Base-by-base conservation (phyloP, 2,797 vertebrate genomes). In the Sebastes umbrosus region DNA sequence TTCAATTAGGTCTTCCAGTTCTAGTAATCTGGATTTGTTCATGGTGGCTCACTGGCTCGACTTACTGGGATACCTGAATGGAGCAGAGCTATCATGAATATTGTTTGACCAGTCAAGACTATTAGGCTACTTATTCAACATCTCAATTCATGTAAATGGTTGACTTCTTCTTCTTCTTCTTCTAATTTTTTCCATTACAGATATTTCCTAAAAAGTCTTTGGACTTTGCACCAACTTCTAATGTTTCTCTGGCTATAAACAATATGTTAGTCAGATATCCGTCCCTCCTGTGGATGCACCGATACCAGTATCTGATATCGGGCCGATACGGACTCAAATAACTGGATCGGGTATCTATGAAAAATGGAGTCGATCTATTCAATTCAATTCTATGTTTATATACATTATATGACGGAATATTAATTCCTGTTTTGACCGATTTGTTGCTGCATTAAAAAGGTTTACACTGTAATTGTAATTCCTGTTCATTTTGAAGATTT, bases 1-100 rank as follows among this genome's bases (percentile, higher is more conserved):
- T 43, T 75, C 8, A 67, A 70, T 69, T 13, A 82, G 18, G 25
- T 31, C 60, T 67, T 75, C 31, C 11, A 73, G 65, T 27, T 75
- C 20, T 55, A 75, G 20, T 54, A 73, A 39, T 58, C 34, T 16
- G 11, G 14, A 50, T 50, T 29, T 59, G 18, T 62, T 24, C 25
- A 32, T 43, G 4, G 4, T 62, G 18, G 27, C 32, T 85, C 64
- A 59, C 65, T 32, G 43, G 5, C 20, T 14, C 29, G 1, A 10
- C 11, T 66, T 11, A 50, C 36, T 70, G 25, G 8, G 65, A 54
- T 11, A 14, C 11, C 14, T 27, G 2, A 52, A 34, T 20, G 12
- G 24, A 65, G 50, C 32, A 16, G 11, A 75, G 6, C 52, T 14
- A 58, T 75, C 9, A 24, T 14, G 36, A 12, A 73, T 62, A 39